Conservation (phyloP, 2,888 invertebrate species). For the Sphecodes monilicornis region DNA sequence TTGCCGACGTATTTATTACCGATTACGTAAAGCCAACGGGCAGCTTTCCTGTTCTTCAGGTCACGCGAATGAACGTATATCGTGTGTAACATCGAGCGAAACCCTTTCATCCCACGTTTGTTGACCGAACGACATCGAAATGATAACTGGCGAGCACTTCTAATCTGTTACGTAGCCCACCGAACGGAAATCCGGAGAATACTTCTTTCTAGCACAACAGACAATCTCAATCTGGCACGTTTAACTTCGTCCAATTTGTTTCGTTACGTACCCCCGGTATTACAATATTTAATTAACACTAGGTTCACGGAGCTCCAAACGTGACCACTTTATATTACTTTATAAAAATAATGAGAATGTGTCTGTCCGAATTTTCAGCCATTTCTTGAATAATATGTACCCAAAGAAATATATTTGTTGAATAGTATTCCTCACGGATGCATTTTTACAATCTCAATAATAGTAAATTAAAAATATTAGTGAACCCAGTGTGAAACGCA, state of each 20-base stretch:
- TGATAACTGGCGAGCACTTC: conserved; percentile 13
- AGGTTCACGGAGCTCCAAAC: too few relatives aligned
- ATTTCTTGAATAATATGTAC: too few relatives aligned
- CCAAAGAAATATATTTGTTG: too few relatives aligned
- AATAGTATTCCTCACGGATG: too few relatives aligned
- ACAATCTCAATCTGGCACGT: neutral
- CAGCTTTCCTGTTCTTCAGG: conserved; percentile 21
- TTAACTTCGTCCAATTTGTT: neutral
- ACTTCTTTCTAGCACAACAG: neutral
- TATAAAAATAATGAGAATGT: too few relatives aligned
- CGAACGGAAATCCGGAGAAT: neutral
- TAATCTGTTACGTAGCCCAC: neutral
- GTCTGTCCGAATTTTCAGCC: too few relatives aligned
- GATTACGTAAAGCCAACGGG: conserved; percentile 68
- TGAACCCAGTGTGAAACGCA: too few relatives aligned
- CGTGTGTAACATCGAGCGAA: conserved; percentile 31
- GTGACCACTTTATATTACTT: too few relatives aligned
- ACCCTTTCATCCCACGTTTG: conserved; percentile 25
- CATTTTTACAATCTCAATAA: too few relatives aligned
- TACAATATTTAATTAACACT: too few relatives aligned
- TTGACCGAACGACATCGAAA: conserved; percentile 24
- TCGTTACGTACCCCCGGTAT: neutral
- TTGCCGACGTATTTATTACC: conserved; percentile 66
- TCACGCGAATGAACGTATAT: conserved; percentile 31
- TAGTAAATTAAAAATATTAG: too few relatives aligned